These are phyloP conservation scores for Toxotes jaculatrix DNA, from an alignment of 2,113 vertebrate genomes.

Conservation along the genomic window DNA sequence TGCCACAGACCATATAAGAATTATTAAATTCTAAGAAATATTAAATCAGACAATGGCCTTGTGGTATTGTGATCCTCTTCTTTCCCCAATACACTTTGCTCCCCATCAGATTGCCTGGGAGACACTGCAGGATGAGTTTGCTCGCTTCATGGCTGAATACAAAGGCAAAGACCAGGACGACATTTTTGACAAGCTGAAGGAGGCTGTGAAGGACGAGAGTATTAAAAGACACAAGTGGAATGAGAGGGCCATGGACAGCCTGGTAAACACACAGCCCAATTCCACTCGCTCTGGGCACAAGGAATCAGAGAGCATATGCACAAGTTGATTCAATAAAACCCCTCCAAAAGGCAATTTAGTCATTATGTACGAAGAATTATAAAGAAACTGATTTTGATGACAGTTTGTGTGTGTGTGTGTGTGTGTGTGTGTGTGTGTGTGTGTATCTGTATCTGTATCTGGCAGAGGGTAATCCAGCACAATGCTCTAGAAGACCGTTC, in stretches of 20 bases:
- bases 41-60: background rate
- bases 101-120: constrained; percentile 94
- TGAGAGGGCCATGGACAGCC: constrained; percentile 94
- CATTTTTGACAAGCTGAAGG: constrained; percentile 99
- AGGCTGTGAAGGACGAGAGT: constrained; percentile 97
- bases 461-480: constrained; percentile 97
- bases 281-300: constrained; percentile 3
- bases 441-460: too few relatives aligned
- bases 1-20: background rate
- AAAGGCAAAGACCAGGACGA: constrained; percentile 97
- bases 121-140: constrained; percentile 97
- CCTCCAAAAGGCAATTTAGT: background rate
- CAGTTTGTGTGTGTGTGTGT: background rate
- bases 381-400: background rate
- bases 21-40: background rate
- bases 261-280: constrained; percentile 85
- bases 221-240: constrained; percentile 99
- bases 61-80: constrained; percentile 5
- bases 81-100: constrained; percentile 14
- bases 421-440: background rate
- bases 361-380: background rate
- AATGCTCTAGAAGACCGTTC: constrained; percentile 98
- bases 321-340: background rate
- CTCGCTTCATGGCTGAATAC: constrained; percentile 97
- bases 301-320: background rate